phyloP scores from a whole-genome alignment of 1,140 invertebrate genomes.

The Palaemon carinicauda region DNA sequence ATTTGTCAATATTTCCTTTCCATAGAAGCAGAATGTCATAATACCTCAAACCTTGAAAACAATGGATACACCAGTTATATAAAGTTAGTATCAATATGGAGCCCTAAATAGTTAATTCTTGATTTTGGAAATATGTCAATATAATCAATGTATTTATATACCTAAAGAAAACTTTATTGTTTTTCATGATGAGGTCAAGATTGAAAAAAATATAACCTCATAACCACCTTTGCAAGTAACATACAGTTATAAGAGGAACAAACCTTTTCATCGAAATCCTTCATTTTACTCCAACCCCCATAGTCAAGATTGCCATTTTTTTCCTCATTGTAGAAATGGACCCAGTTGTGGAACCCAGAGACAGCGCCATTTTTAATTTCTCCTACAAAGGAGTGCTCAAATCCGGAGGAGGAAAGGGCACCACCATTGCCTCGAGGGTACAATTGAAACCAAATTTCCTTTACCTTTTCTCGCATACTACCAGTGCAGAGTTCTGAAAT shows the following conservation, averaged over 20 bases:
- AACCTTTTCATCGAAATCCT: slow-evolving; percentile 71
- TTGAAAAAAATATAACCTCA: background rate
- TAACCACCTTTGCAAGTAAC: too few species aligned
- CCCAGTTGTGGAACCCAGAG: slow-evolving; percentile 87
- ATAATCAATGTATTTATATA: too few species aligned
- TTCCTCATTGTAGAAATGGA: slow-evolving; percentile 84
- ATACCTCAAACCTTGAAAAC: too few species aligned
- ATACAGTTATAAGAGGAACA: background rate
- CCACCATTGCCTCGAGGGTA: slow-evolving; percentile 78
- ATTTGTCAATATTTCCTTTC: too few species aligned
- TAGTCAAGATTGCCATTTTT: slow-evolving; percentile 74
- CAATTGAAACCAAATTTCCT: slow-evolving; percentile 72
- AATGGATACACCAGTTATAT: too few species aligned
- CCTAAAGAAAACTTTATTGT: too few species aligned
- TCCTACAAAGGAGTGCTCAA: slow-evolving; percentile 87
- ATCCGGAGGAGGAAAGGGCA: slow-evolving; percentile 81
- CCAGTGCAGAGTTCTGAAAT: slow-evolving; percentile 62
- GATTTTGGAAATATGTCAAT: too few species aligned
- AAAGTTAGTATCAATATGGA: too few species aligned
- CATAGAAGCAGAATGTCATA: too few species aligned
- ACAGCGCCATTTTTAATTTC: slow-evolving; percentile 82
- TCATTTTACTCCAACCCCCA: slow-evolving; percentile 79
- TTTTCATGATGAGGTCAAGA: background rate
- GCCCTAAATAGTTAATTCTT: too few species aligned
- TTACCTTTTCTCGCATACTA: slow-evolving; percentile 76